Conservation (phyloP, 2,888 invertebrate species). For the Synanthedon andrenaeformis region DNA sequence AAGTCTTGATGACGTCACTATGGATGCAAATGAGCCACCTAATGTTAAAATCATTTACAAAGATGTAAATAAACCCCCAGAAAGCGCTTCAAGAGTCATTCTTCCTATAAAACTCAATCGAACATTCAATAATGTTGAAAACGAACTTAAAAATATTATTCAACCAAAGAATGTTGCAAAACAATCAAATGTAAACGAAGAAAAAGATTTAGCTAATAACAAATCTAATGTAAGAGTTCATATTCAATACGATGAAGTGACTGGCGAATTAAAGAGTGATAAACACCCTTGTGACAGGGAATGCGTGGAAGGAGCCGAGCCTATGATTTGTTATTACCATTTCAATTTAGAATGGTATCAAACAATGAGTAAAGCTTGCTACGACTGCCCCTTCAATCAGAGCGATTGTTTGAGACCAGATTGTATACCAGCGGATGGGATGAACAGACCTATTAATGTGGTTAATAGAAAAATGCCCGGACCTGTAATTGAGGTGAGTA, state of each 20-base stretch:
- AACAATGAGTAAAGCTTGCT: constrained; percentile 90
- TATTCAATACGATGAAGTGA: constrained; percentile 52
- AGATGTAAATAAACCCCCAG: constrained; percentile 19
- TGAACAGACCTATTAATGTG: constrained; percentile 78
- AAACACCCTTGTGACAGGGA: constrained; percentile 75
- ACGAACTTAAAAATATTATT: constrained; percentile 16
- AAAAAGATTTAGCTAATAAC: constrained; percentile 19
- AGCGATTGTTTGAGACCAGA: constrained; percentile 83
- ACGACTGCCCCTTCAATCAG: constrained; percentile 79
- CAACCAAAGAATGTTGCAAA: constrained; percentile 16
- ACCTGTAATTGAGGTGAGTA: constrained; percentile 80
- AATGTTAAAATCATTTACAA: constrained; percentile 23
- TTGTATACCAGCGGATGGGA: constrained; percentile 88
- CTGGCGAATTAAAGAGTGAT: constrained; percentile 50
- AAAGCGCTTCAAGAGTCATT: constrained; percentile 55
- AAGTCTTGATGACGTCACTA: constrained; percentile 17
- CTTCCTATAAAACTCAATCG: constrained; percentile 24
- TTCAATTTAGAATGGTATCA: constrained; percentile 87
- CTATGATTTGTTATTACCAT: constrained; percentile 78
- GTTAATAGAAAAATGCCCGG: constrained; percentile 91
- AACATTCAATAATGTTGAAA: constrained; percentile 28
- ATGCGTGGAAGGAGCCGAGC: constrained; percentile 71
- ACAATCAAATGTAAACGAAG: background rate
- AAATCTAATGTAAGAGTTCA: constrained; percentile 41
- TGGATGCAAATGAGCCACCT: constrained; percentile 12